These are phyloP conservation scores for Rapana venosa DNA, from an alignment of 2,888 invertebrate species.

Conservation along the genomic window DNA sequence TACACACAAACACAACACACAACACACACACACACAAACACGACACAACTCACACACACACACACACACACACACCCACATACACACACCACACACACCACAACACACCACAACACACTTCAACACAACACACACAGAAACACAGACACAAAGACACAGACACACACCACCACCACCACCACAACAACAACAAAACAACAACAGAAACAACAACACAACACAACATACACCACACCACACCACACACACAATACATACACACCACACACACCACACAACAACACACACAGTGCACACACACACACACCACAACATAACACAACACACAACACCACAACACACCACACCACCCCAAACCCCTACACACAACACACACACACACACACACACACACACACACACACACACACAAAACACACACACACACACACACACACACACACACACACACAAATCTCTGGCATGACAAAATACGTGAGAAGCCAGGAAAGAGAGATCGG, in stretches of 20 bases:
- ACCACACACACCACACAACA: slow-evolving; percentile 1
- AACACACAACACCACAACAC: background rate
- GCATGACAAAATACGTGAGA: no score
- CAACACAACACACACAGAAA: no score
- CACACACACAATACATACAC: no score
- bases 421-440: slow-evolving; percentile 1
- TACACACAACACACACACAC: background rate
- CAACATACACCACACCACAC: no score
- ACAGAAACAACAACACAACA: no score
- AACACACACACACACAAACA: background rate
- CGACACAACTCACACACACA: background rate
- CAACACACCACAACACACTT: background rate
- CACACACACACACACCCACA: background rate
- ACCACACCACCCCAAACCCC: background rate
- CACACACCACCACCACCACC: no score
- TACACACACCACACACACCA: background rate
- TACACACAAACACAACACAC: background rate
- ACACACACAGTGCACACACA: background rate
- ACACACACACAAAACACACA: background rate
- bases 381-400: slow-evolving; percentile 1
- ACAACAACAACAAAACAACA: no score
- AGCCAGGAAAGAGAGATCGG: no score
- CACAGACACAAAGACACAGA: no score
- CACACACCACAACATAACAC: no score
- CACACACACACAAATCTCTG: background rate